phyloP scores from a whole-genome alignment of 2,797 vertebrate species.

The Chelidonichthys spinosus region DNA sequence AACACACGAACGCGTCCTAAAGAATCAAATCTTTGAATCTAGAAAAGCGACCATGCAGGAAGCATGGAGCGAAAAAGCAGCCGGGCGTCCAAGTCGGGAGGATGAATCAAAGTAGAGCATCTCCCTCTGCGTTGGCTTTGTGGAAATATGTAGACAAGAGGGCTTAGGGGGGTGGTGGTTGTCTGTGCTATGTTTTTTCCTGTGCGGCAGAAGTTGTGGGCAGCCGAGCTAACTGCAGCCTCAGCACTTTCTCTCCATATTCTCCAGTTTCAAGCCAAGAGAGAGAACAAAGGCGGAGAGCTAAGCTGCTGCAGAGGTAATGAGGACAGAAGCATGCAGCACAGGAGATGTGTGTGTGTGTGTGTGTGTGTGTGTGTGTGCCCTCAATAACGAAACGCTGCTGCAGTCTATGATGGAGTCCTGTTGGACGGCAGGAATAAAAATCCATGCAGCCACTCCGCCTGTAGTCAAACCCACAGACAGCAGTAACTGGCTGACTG shows the following conservation, averaged over 20 bases:
- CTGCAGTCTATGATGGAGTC: conserved; percentile 77
- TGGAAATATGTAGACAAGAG: conserved; percentile 78
- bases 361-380: conserved; percentile 43
- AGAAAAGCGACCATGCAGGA: conserved; percentile 28
- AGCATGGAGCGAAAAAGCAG: conserved; percentile 10
- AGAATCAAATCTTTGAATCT: conserved; percentile 37
- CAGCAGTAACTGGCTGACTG: conserved; percentile 69
- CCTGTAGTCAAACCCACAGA: conserved; percentile 73
- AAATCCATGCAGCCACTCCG: conserved; percentile 74
- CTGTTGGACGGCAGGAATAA: conserved; percentile 69
- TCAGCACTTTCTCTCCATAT: conserved; percentile 83
- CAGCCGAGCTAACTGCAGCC: conserved; percentile 82
- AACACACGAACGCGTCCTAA: conserved; percentile 40
- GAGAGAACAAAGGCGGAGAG: conserved; percentile 81
- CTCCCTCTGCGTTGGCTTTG: conserved; percentile 62
- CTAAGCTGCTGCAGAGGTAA: conserved; percentile 82
- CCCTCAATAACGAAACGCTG: conserved; percentile 77
- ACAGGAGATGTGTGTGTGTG: conserved; percentile 59
- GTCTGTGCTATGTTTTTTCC: conserved; percentile 79
- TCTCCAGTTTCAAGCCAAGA: conserved; percentile 84
- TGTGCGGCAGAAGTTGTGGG: conserved; percentile 82
- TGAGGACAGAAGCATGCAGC: conserved; percentile 78
- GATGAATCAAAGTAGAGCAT: conserved; percentile 73
- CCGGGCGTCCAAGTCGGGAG: conserved; percentile 42
- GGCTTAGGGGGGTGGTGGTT: conserved; percentile 67